A percentile compares a stretch with the other conserved stretches of the same genome.
Evolutionary conservation across 2,113 vertebrate species (phyloP).

Genomic region (Misgurnus mizolepis): DNA sequence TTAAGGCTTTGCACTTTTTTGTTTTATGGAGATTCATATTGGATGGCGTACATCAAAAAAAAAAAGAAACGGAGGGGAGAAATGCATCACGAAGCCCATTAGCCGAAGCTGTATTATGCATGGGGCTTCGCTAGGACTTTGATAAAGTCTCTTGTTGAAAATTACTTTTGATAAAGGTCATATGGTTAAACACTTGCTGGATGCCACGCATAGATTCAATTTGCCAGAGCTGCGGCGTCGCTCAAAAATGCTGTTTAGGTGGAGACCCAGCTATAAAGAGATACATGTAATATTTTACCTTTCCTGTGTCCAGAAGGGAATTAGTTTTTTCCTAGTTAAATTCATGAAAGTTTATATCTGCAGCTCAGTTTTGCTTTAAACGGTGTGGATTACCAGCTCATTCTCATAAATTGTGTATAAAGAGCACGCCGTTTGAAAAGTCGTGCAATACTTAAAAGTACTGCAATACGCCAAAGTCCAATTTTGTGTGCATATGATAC

Average conservation of each 20-base stretch:
- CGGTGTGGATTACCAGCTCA: too few relatives aligned
- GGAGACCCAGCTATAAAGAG: slow-evolving; percentile 7
- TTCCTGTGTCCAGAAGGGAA: background rate
- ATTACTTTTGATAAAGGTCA: slow-evolving; percentile 69
- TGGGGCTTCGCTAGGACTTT: slow-evolving; percentile 45
- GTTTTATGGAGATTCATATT: background rate
- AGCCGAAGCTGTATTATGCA: slow-evolving; percentile 54
- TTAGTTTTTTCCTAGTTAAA: background rate
- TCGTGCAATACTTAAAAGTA: too few relatives aligned
- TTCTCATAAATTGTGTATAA: too few relatives aligned
- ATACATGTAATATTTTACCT: background rate
- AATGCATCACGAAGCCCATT: slow-evolving; percentile 49
- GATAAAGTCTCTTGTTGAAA: slow-evolving; percentile 62
- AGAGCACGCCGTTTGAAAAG: too few relatives aligned
- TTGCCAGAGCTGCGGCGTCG: slow-evolving; percentile 8
- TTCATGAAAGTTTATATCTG: too few relatives aligned
- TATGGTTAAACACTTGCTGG: slow-evolving; percentile 61
- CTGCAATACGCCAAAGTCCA: too few relatives aligned
- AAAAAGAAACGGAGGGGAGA: slow-evolving; percentile 28
- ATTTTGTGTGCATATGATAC: too few relatives aligned
- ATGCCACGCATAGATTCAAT: slow-evolving; percentile 53
- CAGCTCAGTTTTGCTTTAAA: too few relatives aligned
- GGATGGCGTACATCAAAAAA: slow-evolving; percentile 30
- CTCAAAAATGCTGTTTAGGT: background rate
- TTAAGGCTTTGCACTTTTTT: background rate